Percentiles rank a stretch among this genome's conserved stretches.
Conservation (phyloP, 2,113 vertebrate genomes). For the Peucedramus taeniatus region DNA sequence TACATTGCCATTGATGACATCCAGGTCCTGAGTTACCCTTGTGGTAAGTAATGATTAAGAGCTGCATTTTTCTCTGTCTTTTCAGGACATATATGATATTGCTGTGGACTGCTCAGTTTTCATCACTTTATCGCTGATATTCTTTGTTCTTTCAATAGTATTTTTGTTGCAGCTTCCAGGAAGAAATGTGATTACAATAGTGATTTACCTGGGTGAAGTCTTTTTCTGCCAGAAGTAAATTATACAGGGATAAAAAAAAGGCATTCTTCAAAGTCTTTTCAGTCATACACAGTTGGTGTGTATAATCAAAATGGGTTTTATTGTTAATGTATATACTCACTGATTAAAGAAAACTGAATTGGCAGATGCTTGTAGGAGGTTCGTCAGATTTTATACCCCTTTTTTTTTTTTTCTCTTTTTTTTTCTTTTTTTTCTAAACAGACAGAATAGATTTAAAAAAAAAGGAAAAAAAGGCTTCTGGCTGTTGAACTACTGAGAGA, state of each 20-base stretch:
- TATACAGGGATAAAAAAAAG: neutral
- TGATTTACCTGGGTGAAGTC: constrained; percentile 4
- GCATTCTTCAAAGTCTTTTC: neutral
- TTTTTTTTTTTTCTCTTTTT: neutral
- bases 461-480: neutral
- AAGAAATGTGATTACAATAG: neutral
- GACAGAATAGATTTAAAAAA: neutral
- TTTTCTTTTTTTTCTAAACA: neutral
- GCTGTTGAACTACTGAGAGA: neutral
- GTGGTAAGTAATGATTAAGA: constrained; percentile 89
- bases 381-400: neutral
- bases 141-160: constrained; percentile 39
- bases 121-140: constrained; percentile 59
- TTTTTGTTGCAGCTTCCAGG: constrained; percentile 27
- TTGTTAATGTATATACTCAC: neutral
- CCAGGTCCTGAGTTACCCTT: constrained; percentile 98
- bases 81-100: constrained; percentile 48
- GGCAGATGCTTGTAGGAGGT: neutral
- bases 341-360: neutral
- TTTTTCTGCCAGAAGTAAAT: neutral
- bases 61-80: constrained; percentile 74
- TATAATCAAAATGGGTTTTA: neutral
- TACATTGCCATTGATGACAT: constrained; percentile 98
- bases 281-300: neutral
- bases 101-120: constrained; percentile 65